Base-by-base conservation (phyloP, 2,888 invertebrate species). In the Plusia festucae region DNA sequence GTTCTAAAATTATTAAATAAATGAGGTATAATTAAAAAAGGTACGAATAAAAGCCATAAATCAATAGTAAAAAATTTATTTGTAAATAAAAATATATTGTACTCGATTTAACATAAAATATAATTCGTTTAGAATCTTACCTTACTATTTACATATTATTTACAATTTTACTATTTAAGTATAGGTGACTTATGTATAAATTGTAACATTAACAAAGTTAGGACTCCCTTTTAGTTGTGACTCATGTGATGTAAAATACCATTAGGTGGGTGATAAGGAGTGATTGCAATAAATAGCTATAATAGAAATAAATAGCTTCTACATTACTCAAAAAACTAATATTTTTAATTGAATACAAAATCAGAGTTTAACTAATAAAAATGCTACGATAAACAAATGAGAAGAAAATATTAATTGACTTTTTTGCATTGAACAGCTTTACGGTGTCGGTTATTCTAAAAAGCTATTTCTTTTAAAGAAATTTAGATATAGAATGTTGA, bases 41-140 rank as follows among this genome's bases (percentile, higher is more conserved):
- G 30, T 27, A 27, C 9, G 2, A 49, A 20, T 9, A 20, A 49
- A 49, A 49, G 11, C 9, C 46, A 49, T 78, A 81, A 77, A 53
- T 86, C 83, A 89, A 87, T 90, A 85, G 88, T 90, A 90, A 89
- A 90, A 90, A 90, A 89, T 86, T 83, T 89, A 90, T 89, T 62
- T 90, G 83, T 90, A 89, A 90, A 90, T 88, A 90, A 90, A 90
- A 90, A 91, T 90, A 91, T 90, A 88, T 88, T 86, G 84, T 89
- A 88, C 87, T 84, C 85, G 82, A 85, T 88, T 84, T 85, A 90
- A 90, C 87, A 81, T 88, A 91, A 90, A 90, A 87, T 89, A 87
- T 87, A 86, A 88, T 88, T 88, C 87, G 85, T 88, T 86, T 83
- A 82, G 73, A 83, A 62, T 53, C 68, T 71, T 68, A 55, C 63